Percentiles rank a stretch among this genome's conserved stretches.
Evolutionary conservation across 1,140 invertebrate genomes (phyloP).

Genomic region (Drosophila virilis): DNA sequence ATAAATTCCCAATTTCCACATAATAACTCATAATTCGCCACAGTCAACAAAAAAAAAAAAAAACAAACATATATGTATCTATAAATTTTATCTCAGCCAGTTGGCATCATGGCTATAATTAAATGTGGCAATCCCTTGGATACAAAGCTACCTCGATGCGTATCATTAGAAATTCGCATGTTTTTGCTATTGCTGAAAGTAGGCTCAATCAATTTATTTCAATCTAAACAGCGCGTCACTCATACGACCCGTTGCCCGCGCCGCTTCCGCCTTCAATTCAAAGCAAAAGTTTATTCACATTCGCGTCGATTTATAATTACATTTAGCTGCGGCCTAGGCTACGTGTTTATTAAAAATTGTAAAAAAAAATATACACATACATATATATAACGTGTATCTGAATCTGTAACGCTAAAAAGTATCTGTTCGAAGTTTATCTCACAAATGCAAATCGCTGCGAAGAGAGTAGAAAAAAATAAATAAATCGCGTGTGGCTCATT

Average conservation of each 20-base stretch:
- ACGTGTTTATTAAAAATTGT: conserved; percentile 17
- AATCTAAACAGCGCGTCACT: conserved; percentile 70
- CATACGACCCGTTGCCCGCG: conserved; percentile 62
- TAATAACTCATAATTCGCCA: conserved; percentile 31
- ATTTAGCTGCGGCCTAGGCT: conserved; percentile 51
- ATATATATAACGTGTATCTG: conserved; percentile 6
- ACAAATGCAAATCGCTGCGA: conserved; percentile 32
- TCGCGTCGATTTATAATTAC: conserved; percentile 66
- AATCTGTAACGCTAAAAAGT: conserved; percentile 24
- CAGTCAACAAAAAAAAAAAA: not conserved
- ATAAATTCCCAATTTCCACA: conserved; percentile 24
- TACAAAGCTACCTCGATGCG: conserved; percentile 6
- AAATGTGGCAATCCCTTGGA: conserved; percentile 7
- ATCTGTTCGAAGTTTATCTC: conserved; percentile 18
- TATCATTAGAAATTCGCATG: conserved; percentile 49
- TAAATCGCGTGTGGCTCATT: conserved; percentile 19
- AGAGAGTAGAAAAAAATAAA: not conserved
- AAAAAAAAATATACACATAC: not conserved
- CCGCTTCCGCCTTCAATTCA: conserved; percentile 38
- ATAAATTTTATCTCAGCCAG: not conserved
- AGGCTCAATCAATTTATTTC: conserved; percentile 66
- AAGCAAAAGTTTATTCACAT: conserved; percentile 76
- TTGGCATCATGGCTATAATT: conserved; percentile 40
- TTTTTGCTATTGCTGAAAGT: conserved; percentile 27
- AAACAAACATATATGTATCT: not conserved